Evolutionary conservation across 2,888 invertebrate genomes (phyloP).

Genomic region (Syrista parreyssii): DNA sequence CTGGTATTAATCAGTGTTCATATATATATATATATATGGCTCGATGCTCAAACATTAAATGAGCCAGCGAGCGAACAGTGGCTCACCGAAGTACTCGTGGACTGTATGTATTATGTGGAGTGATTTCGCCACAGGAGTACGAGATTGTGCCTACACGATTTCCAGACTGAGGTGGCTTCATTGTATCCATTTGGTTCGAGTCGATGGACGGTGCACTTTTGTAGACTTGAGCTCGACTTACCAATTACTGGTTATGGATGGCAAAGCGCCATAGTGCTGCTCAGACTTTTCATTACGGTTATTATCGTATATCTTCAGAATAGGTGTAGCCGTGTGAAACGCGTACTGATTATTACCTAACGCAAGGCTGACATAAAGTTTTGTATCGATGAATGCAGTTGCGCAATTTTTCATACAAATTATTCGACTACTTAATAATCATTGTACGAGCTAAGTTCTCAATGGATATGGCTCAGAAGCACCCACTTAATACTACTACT

Average conservation of each 20-base stretch:
- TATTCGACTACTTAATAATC: not conserved
- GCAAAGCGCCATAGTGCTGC: not conserved
- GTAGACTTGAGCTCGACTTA: not conserved
- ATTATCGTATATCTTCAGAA: not conserved
- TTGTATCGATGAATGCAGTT: not conserved
- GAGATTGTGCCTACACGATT: not conserved
- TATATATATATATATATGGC: not conserved
- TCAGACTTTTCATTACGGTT: not conserved
- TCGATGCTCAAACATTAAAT: not conserved
- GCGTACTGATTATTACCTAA: not conserved
- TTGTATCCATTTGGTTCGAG: not conserved
- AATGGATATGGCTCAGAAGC: not conserved
- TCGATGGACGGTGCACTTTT: not conserved
- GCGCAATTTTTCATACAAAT: not conserved
- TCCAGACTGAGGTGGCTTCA: not conserved
- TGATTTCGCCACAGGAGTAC: not conserved
- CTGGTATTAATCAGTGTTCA: not conserved
- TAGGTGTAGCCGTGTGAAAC: not conserved
- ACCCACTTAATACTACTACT: not conserved
- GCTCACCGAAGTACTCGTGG: not conserved
- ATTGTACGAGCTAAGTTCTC: not conserved
- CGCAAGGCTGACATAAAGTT: not conserved
- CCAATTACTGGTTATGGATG: not conserved
- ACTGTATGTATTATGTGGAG: not conserved
- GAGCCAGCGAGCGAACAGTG: not conserved